A percentile compares a stretch with the other conserved stretches of the same genome.
Evolutionary conservation across 2,113 vertebrate species (phyloP).

Genomic region (Solenodon paradoxus): DNA sequence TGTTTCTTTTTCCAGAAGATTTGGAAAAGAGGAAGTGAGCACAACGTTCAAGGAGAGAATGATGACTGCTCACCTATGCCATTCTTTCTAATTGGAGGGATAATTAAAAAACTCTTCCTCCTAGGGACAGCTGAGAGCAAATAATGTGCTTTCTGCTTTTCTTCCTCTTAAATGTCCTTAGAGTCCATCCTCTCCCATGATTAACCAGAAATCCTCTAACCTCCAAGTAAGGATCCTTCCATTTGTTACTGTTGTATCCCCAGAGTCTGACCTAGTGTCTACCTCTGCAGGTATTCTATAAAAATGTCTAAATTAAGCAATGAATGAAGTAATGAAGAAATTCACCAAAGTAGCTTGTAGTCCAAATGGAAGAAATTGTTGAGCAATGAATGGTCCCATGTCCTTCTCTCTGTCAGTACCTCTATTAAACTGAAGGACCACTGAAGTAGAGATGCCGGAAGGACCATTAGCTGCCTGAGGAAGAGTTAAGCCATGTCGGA

Average conservation of each 20-base stretch:
- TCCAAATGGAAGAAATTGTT: not conserved
- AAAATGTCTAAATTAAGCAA: not conserved
- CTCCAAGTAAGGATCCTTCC: not conserved
- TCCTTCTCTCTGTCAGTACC: not conserved
- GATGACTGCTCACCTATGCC: not conserved
- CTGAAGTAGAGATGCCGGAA: not conserved
- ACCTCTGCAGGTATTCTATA: not conserved
- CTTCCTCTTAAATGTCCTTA: not conserved
- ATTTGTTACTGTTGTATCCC: not conserved
- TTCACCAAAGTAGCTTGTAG: not conserved
- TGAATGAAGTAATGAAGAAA: not conserved
- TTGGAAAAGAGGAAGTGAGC: not conserved
- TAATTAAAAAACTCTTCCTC: not conserved
- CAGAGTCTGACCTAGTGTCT: not conserved
- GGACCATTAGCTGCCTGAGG: not conserved
- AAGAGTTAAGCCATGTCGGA: not conserved
- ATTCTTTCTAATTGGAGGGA: not conserved
- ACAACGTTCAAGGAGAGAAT: not conserved
- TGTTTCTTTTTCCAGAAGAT: not conserved
- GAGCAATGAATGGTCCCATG: accelerated
- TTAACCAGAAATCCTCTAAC: not conserved
- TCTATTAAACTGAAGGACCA: not conserved
- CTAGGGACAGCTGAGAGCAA: not conserved
- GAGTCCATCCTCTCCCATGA: not conserved
- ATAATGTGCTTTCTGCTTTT: not conserved